These are phyloP conservation scores for Margarornis squamiger DNA, from an alignment of 2,797 vertebrate genomes.

Conservation along the genomic window DNA sequence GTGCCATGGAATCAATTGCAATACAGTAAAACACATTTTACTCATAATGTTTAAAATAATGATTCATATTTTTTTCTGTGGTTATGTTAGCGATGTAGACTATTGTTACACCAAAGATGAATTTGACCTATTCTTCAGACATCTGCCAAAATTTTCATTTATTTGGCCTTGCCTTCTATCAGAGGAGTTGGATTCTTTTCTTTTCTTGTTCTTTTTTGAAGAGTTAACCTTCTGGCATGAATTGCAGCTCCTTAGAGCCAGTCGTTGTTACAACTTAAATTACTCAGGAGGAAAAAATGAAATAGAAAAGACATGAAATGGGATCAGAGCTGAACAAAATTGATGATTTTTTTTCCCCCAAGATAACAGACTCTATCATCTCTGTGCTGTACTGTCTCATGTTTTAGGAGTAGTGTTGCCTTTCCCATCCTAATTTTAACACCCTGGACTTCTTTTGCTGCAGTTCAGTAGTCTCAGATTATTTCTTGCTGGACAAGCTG, in stretches of 20 bases:
- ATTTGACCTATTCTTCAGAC: background rate
- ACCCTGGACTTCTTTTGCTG: background rate
- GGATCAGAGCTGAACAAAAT: background rate
- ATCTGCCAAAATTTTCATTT: background rate
- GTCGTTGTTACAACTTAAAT: background rate
- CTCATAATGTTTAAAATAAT: background rate
- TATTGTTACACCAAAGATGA: background rate
- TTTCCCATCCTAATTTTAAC: background rate
- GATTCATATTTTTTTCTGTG: background rate
- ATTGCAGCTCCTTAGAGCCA: background rate
- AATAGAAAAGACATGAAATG: background rate
- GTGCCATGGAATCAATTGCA: background rate
- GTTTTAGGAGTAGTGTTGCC: background rate
- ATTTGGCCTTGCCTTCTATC: constrained; percentile 8
- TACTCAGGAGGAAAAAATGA: background rate
- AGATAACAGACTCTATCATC: background rate
- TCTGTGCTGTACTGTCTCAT: background rate
- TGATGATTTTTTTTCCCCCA: background rate
- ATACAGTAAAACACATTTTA: background rate
- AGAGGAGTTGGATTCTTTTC: background rate
- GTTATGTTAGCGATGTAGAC: background rate
- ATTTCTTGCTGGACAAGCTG: background rate
- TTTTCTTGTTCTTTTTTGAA: background rate
- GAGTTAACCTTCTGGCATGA: background rate
- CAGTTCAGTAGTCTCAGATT: background rate